These are phyloP conservation scores for Piaya cayana DNA, from an alignment of 2,113 vertebrate genomes.

Conservation along the genomic window DNA sequence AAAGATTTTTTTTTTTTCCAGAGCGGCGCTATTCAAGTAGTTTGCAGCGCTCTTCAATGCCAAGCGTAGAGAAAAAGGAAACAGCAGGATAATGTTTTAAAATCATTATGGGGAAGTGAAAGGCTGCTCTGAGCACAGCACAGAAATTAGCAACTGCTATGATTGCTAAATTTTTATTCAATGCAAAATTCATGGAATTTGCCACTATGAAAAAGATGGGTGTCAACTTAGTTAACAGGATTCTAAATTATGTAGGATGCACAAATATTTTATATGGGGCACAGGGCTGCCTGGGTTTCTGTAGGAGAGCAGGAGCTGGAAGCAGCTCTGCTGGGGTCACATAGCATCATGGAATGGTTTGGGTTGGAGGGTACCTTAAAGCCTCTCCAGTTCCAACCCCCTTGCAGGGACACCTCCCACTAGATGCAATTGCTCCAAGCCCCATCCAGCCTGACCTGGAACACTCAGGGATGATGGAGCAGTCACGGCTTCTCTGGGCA, in stretches of 20 bases:
- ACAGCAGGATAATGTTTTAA: conserved; percentile 68
- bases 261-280: conserved; percentile 19
- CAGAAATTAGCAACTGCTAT: conserved; percentile 56
- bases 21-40: conserved; percentile 47
- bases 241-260: conserved; percentile 36
- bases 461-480: too few species aligned
- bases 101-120: conserved; percentile 59
- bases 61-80: conserved; percentile 38
- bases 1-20: background rate
- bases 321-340: background rate
- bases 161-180: conserved; percentile 51
- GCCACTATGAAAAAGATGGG: background rate
- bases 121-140: conserved; percentile 50
- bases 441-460: too few species aligned
- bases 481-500: too few species aligned
- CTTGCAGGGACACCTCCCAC: too few species aligned
- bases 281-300: background rate
- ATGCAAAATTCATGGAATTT: conserved; percentile 57
- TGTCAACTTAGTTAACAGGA: conserved; percentile 27
- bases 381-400: too few species aligned
- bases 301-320: background rate
- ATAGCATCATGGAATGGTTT: too few species aligned
- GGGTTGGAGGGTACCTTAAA: too few species aligned
- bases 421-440: too few species aligned
- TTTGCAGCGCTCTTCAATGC: conserved; percentile 59